These are phyloP conservation scores for Polydrusus pterygomalis DNA, from an alignment of 2,888 invertebrate genomes.

Conservation along the genomic window DNA sequence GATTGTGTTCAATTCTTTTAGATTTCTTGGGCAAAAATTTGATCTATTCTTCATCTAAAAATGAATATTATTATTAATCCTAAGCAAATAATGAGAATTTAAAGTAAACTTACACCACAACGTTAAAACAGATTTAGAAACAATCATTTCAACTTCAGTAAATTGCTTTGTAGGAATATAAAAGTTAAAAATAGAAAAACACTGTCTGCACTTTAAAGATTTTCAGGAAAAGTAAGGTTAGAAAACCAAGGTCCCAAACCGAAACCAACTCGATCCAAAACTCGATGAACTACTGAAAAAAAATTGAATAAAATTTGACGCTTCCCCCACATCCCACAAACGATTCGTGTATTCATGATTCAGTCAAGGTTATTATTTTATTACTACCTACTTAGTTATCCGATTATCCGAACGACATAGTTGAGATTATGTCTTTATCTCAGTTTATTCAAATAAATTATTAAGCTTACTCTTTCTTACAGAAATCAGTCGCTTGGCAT, in stretches of 20 bases:
- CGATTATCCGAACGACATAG: too few species aligned
- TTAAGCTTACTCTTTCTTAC: not conserved
- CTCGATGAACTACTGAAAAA: constrained; percentile 7
- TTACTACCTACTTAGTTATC: too few species aligned
- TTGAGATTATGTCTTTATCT: not conserved
- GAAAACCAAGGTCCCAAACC: constrained; percentile 2
- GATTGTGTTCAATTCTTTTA: not conserved
- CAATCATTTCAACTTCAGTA: constrained; percentile 19
- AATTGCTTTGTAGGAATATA: constrained; percentile 18
- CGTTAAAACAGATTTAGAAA: constrained; percentile 29
- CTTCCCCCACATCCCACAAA: not conserved
- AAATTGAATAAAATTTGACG: constrained; percentile 7
- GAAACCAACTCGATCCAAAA: not conserved
- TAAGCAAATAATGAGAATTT: not conserved
- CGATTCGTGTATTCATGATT: not conserved
- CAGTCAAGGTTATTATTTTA: not conserved
- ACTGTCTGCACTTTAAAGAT: constrained; percentile 16
- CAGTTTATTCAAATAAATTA: not conserved
- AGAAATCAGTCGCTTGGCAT: not conserved
- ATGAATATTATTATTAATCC: not conserved
- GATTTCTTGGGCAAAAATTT: constrained; percentile 10
- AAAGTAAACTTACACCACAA: constrained; percentile 19
- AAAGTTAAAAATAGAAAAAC: constrained; percentile 46
- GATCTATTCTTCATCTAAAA: not conserved
- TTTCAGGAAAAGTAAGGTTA: constrained; percentile 31